phyloP scores from a whole-genome alignment of 2,797 vertebrate genomes.

The Sebastes kiyomatsui region DNA sequence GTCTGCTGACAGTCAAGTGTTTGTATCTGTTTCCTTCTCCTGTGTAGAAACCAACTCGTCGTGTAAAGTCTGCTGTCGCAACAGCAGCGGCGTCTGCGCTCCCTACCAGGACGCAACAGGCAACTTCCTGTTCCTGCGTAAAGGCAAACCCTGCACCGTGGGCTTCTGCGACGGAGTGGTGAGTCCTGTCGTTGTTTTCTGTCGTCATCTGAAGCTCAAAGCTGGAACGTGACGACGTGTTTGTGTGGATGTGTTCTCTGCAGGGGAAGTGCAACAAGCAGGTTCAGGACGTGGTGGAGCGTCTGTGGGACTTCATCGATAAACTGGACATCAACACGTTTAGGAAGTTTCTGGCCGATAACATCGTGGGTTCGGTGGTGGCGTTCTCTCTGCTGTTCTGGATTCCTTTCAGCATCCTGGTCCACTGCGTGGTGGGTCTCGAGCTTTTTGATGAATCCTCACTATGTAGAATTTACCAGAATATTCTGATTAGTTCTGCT shows the following conservation, averaged over 20 bases:
- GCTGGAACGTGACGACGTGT: fast-evolving
- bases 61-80: constrained; percentile 93
- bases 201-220: neutral
- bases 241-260: neutral
- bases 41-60: constrained; percentile 84
- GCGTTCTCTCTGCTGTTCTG: constrained; percentile 95
- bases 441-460: too few relatives aligned
- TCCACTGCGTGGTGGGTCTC: constrained; percentile 92
- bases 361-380: constrained; percentile 95
- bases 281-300: constrained; percentile 95
- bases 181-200: constrained; percentile 41
- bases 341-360: constrained; percentile 93
- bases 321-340: constrained; percentile 96
- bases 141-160: constrained; percentile 96
- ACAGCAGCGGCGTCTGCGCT: constrained; percentile 76
- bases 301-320: constrained; percentile 98
- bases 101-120: constrained; percentile 78
- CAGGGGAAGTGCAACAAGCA: constrained; percentile 97
- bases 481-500: too few relatives aligned
- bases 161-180: constrained; percentile 94
- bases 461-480: too few relatives aligned
- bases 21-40: neutral
- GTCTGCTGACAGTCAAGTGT: neutral
- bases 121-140: constrained; percentile 88
- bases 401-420: constrained; percentile 96